Evolutionary conservation across 1,140 invertebrate genomes (phyloP).

Genomic region (Nasonia longicornis): DNA sequence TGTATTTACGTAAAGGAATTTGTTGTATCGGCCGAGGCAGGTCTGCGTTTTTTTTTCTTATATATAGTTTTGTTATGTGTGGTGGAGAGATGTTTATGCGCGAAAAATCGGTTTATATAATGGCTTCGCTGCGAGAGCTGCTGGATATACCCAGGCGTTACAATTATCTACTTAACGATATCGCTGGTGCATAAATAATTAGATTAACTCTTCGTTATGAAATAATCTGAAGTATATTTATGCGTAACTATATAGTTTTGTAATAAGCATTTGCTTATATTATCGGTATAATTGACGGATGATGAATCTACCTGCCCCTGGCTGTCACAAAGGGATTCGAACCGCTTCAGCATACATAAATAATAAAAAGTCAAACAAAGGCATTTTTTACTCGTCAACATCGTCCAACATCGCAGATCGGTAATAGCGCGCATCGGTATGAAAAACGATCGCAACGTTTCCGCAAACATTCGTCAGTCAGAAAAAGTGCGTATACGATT

Average conservation of each 20-base stretch:
- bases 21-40: background rate
- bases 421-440: no score
- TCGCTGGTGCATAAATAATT: background rate
- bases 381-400: no score
- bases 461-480: background rate
- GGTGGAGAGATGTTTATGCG: background rate
- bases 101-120: conserved; percentile 9
- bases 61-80: background rate
- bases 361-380: no score
- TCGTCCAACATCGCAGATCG: no score
- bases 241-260: background rate
- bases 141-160: background rate
- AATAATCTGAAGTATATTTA: background rate
- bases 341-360: no score
- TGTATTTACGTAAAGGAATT: conserved; percentile 34
- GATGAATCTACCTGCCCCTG: no score
- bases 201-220: background rate
- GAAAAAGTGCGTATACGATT: background rate
- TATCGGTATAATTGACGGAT: no score
- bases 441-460: no score
- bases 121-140: background rate
- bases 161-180: background rate
- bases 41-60: background rate
- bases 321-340: no score
- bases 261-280: background rate